phyloP scores from a whole-genome alignment of 2,888 invertebrate species.

The Drosophila kambysellisi region DNA sequence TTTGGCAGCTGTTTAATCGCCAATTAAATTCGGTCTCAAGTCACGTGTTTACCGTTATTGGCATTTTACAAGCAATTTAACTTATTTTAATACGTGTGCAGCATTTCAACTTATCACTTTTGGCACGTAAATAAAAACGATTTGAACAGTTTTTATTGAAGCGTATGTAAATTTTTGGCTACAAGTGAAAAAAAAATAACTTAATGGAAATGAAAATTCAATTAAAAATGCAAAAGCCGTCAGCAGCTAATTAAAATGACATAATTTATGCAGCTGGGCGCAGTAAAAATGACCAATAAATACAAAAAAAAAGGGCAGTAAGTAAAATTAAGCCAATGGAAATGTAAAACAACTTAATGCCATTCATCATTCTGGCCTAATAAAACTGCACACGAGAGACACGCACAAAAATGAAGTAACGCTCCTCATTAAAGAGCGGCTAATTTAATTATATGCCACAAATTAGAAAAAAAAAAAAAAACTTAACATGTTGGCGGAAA shows the following conservation, averaged over 20 bases:
- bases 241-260: constrained; percentile 52
- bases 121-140: constrained; percentile 2
- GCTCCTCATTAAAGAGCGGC: constrained; percentile 43
- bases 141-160: neutral
- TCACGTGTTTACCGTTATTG: constrained; percentile 51
- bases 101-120: constrained; percentile 20
- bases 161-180: constrained; percentile 8
- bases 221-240: constrained; percentile 9
- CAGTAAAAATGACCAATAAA: neutral
- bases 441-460: constrained; percentile 66
- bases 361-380: constrained; percentile 16
- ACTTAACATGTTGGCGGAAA: constrained; percentile 31
- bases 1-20: constrained; percentile 21
- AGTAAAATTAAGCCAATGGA: constrained; percentile 7
- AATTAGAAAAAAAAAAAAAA: neutral
- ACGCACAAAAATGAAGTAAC: constrained; percentile 19
- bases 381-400: neutral
- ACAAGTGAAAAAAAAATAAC: constrained; percentile 9
- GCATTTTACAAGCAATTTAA: constrained; percentile 44
- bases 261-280: constrained; percentile 38
- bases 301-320: constrained; percentile 4
- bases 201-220: neutral
- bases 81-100: constrained; percentile 39
- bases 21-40: constrained; percentile 23
- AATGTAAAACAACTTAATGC: constrained; percentile 20